phyloP scores from a whole-genome alignment of 2,797 vertebrate genomes.

The Fistularia tabacaria region DNA sequence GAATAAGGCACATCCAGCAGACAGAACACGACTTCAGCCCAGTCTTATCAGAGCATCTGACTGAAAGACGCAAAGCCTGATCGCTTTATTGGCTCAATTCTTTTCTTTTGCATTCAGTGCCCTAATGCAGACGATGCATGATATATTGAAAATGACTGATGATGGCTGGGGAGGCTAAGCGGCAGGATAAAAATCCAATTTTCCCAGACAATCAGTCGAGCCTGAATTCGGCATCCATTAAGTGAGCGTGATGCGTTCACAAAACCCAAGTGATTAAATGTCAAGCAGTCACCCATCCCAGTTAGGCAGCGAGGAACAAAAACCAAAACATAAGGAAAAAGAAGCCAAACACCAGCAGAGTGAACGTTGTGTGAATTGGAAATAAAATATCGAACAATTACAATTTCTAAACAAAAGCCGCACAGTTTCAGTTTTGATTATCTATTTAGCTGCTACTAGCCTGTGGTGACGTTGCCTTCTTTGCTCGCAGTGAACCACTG shows the following conservation, averaged over 20 bases:
- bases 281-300: slow-evolving; percentile 47
- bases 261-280: slow-evolving; percentile 55
- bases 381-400: too few relatives aligned
- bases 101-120: slow-evolving; percentile 31
- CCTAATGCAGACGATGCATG: slow-evolving; percentile 35
- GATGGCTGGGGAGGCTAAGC: slow-evolving; percentile 51
- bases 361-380: neutral
- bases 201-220: slow-evolving; percentile 61
- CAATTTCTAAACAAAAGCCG: too few relatives aligned
- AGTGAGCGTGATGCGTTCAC: slow-evolving; percentile 54
- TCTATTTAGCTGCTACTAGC: slow-evolving; percentile 17
- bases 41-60: slow-evolving; percentile 47
- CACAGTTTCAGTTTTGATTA: too few relatives aligned
- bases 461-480: slow-evolving; percentile 46
- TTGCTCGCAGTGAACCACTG: slow-evolving; percentile 51
- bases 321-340: neutral
- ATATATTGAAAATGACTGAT: slow-evolving; percentile 56
- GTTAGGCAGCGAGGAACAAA: slow-evolving; percentile 23
- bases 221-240: slow-evolving; percentile 45
- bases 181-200: slow-evolving; percentile 68
- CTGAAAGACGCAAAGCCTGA: slow-evolving; percentile 34
- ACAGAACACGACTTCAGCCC: slow-evolving; percentile 38
- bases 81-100: slow-evolving; percentile 49
- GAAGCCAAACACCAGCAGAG: neutral
- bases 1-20: slow-evolving; percentile 51